Base-by-base conservation (phyloP, 2,113 vertebrate genomes). In the Condylura cristata region DNA sequence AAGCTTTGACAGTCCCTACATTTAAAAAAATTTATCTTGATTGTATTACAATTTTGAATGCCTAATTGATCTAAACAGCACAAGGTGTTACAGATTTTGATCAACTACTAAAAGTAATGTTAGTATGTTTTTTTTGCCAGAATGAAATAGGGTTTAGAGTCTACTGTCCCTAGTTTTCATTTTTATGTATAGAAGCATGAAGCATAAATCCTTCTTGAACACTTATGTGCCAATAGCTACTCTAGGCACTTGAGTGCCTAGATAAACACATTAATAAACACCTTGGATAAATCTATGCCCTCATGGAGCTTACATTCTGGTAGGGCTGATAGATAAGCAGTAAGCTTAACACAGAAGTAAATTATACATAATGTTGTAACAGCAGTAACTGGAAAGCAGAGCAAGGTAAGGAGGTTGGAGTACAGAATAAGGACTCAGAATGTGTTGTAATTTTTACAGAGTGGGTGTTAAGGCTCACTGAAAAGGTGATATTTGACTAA, bases 51-150 rank as follows among this genome's bases (percentile, higher is more conserved):
- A 17, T 39, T 70, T 66, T 76, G 76, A 86, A 74, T 79, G 68
- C 6, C 24, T 53, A 85, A 84, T 51, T 37, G 66, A 86, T 71
- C n/a, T 87, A 82, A 96, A 74, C 2, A 48, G 71, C 26, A 72
- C 56, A 89, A 70, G 70, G 53, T 86, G 66, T 39, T 82, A 80
- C 1, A 80, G 63, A 79, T 93, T 92, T 86, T 79, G 41, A 58
- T 85, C 58, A 88, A 75, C 32, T 84, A 30, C 66, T 84, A 94
- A 95, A 74, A 61, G 90, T 71, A 74, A 86, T 75, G 34, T 61
- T 37, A 46, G 7, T 58, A 68, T 82, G 48, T 51, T 88, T 80
- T 91, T 88, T 51, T 51, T 51, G 46, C 46, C 51, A 34, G 56
- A 96, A 78, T 93, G 34, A 90, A 72, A 86, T 32, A 70, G 2